Evolutionary conservation across 2,797 vertebrate species (phyloP), one percentile per base, ranked within the genome.

Genomic region (Rhadinocentrus ornatus): DNA sequence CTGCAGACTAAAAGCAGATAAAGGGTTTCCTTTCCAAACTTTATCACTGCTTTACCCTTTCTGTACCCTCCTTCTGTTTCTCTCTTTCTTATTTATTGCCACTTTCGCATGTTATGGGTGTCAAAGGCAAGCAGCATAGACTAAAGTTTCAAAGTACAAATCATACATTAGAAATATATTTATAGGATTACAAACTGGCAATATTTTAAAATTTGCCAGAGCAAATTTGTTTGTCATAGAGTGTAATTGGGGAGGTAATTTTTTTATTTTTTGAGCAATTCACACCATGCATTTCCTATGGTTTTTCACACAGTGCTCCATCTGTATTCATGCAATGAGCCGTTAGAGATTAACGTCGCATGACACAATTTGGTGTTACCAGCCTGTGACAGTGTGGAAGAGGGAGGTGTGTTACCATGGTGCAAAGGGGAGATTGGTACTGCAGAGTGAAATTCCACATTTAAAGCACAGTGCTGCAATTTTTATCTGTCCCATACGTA

Each of bases 1-100:
- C 73, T 24, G 11, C 75, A 86, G 86, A 93, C 87, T 75, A 90
- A 90, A 91, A 89, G 81, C 90, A 92, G 92, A 90, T 79, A 89
- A 81, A 71, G 63, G 65, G 72, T 88, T 86, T 89, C 68, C 55
- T 86, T 89, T 68, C 54, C 72, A 85, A 76, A 82, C 52, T 87
- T 85, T 84, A 86, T 78, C 66, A 74, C 77, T 54, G 7, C 26
- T 66, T 79, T 69, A 61, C 50, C 31, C 29, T 72, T 73, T 81
- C 32, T 66, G 39, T 69, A 67, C 52, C 57, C 20, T 66, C 48
- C 61, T 57, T n/a, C 15, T 20, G 29, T 77, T 77, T 77, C 66
- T 78, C 56, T 63, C 63, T 55, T 71, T 57, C 55, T 72, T 66
- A 73, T 91, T 91, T 89, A 91, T 75, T 59, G 77, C 66, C 24